A percentile compares a stretch with the other conserved stretches of the same genome.
phyloP scores from a whole-genome alignment of 1,140 invertebrate species.

The Rhyzopertha dominica region DNA sequence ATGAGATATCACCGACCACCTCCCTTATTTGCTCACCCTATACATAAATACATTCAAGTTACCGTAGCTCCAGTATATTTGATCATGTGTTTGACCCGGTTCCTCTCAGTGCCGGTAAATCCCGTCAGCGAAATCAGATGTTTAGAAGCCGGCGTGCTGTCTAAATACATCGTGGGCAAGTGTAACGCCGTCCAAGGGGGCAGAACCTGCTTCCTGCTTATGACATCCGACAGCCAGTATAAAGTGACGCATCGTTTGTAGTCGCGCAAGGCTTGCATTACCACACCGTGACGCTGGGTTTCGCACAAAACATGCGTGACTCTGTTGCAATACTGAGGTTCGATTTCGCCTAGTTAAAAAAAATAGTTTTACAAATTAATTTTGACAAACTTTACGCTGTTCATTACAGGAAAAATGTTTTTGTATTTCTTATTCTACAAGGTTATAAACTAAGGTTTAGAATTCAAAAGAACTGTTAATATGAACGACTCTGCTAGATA shows the following conservation, averaged over 20 bases:
- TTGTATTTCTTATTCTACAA: too few species aligned
- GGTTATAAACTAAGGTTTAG: too few species aligned
- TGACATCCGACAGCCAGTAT: conserved; percentile 90
- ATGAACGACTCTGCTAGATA: too few species aligned
- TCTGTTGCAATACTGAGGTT: conserved; percentile 71
- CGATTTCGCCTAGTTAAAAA: conserved; percentile 70
- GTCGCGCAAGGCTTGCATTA: conserved; percentile 66
- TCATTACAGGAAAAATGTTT: too few species aligned
- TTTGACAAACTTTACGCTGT: too few species aligned
- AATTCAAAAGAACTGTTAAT: too few species aligned
- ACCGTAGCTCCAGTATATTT: conserved; percentile 80
- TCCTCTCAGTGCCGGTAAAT: conserved; percentile 78
- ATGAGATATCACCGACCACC: too few species aligned
- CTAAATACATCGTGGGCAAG: conserved; percentile 80
- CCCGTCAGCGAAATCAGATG: conserved; percentile 78
- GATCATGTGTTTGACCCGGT: conserved; percentile 78
- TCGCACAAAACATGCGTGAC: conserved; percentile 91
- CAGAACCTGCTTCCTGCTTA: conserved; percentile 69
- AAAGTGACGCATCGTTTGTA: conserved; percentile 72
- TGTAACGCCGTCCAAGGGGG: conserved; percentile 91
- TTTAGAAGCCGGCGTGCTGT: conserved; percentile 59
- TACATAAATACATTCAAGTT: too few species aligned
- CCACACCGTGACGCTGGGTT: conserved; percentile 81
- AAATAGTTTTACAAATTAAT: too few species aligned
- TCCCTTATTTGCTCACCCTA: too few species aligned